Conservation (phyloP, 2,797 vertebrate genomes). For the Buphagus erythrorhynchus region DNA sequence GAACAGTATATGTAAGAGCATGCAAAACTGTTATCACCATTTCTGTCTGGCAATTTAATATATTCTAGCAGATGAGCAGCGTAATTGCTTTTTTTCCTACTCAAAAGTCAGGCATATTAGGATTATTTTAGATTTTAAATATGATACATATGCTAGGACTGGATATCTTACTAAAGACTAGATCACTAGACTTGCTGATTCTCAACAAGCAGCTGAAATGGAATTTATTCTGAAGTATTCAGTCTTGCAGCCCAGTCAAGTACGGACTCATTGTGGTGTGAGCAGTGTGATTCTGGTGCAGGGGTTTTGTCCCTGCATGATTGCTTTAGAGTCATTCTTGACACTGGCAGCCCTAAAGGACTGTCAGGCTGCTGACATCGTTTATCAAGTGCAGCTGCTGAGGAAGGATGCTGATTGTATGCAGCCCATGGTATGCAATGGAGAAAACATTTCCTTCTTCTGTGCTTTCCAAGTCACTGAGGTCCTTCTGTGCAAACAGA, state of each 20-base stretch:
- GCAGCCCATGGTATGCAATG: constrained; percentile 28
- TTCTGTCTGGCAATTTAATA: background rate
- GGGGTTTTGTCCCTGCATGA: background rate
- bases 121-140: background rate
- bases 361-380: background rate
- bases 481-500: constrained; percentile 7
- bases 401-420: constrained; percentile 18
- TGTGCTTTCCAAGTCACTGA: constrained; percentile 34
- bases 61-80: background rate
- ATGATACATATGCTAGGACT: background rate
- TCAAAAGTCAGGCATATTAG: background rate
- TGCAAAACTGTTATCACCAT: background rate
- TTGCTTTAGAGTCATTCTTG: background rate
- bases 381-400: constrained; percentile 51
- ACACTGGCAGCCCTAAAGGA: background rate
- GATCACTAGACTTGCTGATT: background rate
- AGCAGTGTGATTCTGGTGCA: fast-evolving
- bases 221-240: background rate
- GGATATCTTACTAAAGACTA: background rate
- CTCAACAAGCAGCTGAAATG: background rate
- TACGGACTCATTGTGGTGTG: background rate
- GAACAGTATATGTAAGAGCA: background rate
- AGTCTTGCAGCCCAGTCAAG: background rate
- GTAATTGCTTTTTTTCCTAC: background rate
- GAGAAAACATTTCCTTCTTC: constrained; percentile 63